Evolutionary conservation across 2,113 vertebrate genomes (phyloP), one percentile per base, ranked within the genome.

Genomic region (Phaetusa simplex): DNA sequence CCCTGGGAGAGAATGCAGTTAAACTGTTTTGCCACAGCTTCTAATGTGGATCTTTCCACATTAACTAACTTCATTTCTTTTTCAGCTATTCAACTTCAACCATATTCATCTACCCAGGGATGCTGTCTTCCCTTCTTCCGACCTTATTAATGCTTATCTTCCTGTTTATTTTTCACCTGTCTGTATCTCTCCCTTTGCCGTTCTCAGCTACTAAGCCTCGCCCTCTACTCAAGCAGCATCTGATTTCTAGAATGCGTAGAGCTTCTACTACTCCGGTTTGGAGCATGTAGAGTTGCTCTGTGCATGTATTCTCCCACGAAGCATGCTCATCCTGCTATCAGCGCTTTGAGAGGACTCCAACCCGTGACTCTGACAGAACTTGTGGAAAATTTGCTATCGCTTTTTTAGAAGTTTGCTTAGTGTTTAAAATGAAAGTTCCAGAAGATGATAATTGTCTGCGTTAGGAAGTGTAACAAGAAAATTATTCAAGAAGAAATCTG

Each of bases 191-290:
- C 27, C 24, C 45, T n/a, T 27, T 53, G 30, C 42, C 27, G 24
- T 38, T 74, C 52, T 20, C 50, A 78, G 62, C 30, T 53, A 56
- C 66, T 59, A 26, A 45, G 47, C 13, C 23, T 76, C 49, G 24
- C 76, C 30, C 76, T 36, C 43, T 62, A 29, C 26, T 9, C 50
- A 40, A 62, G 50, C 38, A 77, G 26, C 62, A 12, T 5, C 17
- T 8, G 11, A 27, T 47, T 40, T 47, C 42, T 10, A 8, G 47
- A 49, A 13, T 0, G 0, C 1, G 9, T 2, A 4, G 20, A 36
- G 23, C 11, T 27, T 18, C 45, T 9, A 5, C 42, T 70, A 4
- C 30, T 38, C 65, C 8, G 9, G 1, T 49, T 8, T 53, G 73
- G 69, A 70, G 73, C 20, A 27, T 1, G 6, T 0, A 8, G 49